Percentiles rank a stretch among this genome's conserved stretches.
Evolutionary conservation across 2,797 vertebrate species (phyloP).

Genomic region (Pachyuromys duprasi): DNA sequence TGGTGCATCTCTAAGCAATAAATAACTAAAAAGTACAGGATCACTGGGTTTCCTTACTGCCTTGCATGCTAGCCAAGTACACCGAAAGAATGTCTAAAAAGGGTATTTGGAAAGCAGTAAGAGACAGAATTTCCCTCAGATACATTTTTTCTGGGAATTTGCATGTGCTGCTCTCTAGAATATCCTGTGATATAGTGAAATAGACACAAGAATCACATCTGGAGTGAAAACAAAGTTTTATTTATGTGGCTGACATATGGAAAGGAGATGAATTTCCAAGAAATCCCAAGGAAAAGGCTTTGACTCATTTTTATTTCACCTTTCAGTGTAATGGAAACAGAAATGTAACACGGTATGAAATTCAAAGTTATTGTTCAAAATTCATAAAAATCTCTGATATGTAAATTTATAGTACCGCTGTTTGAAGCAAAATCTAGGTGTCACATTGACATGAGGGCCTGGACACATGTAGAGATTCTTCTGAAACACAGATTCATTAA

Average conservation of each 20-base stretch:
- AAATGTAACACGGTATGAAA: neutral
- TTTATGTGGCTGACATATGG: conserved; percentile 77
- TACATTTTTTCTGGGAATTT: conserved; percentile 40
- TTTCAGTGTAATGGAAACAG: conserved; percentile 54
- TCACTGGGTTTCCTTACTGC: conserved; percentile 19
- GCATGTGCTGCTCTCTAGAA: conserved; percentile 73
- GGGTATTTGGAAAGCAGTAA: conserved; percentile 68
- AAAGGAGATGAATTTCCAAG: conserved; percentile 77
- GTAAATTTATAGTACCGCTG: neutral
- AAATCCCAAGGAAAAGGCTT: conserved; percentile 65
- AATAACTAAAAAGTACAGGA: conserved; percentile 36
- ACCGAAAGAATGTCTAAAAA: conserved; percentile 54
- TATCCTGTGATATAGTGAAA: conserved; percentile 74
- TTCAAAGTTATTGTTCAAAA: neutral
- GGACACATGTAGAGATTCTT: too few species aligned
- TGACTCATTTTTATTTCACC: conserved; percentile 67
- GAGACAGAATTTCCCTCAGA: conserved; percentile 61
- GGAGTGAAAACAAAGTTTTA: conserved; percentile 72
- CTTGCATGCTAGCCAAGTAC: conserved; percentile 30
- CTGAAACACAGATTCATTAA: neutral
- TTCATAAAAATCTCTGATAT: neutral
- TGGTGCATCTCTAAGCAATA: conserved; percentile 40
- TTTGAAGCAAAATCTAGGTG: neutral
- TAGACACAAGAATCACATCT: conserved; percentile 65
- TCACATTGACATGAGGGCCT: neutral